A percentile compares a stretch with the other conserved stretches of the same genome.
phyloP scores from a whole-genome alignment of 2,113 vertebrate genomes.

The Columba livia region DNA sequence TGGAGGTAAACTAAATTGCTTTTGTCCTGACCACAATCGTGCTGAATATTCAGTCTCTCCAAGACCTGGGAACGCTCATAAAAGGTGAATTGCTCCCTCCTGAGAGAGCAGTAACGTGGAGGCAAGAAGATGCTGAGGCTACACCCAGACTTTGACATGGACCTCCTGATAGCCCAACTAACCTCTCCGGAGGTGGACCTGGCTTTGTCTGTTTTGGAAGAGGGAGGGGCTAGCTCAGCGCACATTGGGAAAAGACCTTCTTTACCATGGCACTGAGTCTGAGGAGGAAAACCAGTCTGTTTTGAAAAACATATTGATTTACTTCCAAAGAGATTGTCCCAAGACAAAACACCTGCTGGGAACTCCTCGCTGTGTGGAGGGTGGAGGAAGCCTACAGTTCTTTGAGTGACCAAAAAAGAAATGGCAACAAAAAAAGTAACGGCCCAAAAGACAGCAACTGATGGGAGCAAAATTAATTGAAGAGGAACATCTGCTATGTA shows the following conservation, averaged over 20 bases:
- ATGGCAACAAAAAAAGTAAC: not conserved
- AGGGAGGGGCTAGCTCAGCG: not conserved
- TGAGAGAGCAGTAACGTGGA: constrained; percentile 35
- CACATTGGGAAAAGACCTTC: not conserved
- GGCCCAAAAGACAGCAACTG: constrained; percentile 11
- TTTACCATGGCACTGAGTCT: not conserved
- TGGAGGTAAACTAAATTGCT: constrained; percentile 28
- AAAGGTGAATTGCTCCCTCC: constrained; percentile 35
- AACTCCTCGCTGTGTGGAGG: constrained; percentile 36
- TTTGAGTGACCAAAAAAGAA: constrained; percentile 20
- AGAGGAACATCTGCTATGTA: constrained; percentile 44
- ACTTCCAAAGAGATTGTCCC: not conserved
- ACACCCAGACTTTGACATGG: not conserved
- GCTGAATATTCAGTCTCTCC: constrained; percentile 34
- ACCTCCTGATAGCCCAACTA: not conserved
- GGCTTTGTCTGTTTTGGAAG: not conserved
- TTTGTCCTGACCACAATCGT: constrained; percentile 21
- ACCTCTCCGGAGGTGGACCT: not conserved
- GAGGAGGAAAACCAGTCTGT: not conserved
- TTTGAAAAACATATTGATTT: not conserved
- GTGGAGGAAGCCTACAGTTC: constrained; percentile 18
- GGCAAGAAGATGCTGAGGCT: constrained; percentile 5
- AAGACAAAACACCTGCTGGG: not conserved
- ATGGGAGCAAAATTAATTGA: not conserved
- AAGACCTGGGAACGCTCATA: constrained; percentile 23